These are phyloP conservation scores for Arnoldichthys spilopterus DNA, from an alignment of 2,797 vertebrate genomes.

Conservation along the genomic window DNA sequence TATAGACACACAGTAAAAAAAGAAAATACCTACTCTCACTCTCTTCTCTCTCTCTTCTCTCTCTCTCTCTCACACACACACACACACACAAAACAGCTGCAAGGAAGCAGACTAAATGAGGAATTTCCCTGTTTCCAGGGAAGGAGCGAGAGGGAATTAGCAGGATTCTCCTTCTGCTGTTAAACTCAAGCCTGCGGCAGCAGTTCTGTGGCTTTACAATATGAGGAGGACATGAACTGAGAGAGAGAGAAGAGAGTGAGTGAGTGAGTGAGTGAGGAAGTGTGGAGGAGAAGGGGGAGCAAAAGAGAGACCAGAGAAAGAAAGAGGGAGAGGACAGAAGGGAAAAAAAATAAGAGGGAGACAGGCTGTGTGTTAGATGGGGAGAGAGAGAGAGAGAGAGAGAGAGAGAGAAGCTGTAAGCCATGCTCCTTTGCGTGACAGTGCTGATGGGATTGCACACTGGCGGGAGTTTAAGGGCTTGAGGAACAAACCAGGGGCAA, in stretches of 20 bases:
- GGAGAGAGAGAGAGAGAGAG: constrained; percentile 16
- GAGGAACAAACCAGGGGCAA: constrained; percentile 77
- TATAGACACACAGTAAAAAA: constrained; percentile 20
- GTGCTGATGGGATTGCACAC: constrained; percentile 83
- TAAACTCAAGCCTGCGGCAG: constrained; percentile 65
- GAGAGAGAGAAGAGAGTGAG: not conserved
- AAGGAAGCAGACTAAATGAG: constrained; percentile 40
- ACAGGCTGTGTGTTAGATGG: not conserved
- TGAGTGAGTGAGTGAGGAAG: not conserved
- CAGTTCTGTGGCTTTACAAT: constrained; percentile 68
- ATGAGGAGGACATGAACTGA: constrained; percentile 75
- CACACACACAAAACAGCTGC: constrained; percentile 48
- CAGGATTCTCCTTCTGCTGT: constrained; percentile 71
- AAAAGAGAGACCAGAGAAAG: not conserved
- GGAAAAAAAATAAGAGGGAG: not conserved
- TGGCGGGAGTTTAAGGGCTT: constrained; percentile 79
- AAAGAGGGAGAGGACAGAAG: constrained; percentile 10
- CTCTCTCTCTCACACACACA: constrained; percentile 26
- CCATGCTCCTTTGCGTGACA: constrained; percentile 78
- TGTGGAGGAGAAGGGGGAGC: constrained; percentile 16
- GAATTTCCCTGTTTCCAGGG: constrained; percentile 43
- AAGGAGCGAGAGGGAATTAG: constrained; percentile 51
- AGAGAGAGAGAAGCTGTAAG: constrained; percentile 66
- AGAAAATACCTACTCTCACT: no score
- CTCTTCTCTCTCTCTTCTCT: no score